These are phyloP conservation scores for Diglossa brunneiventris DNA, from an alignment of 2,113 vertebrate genomes.

Conservation along the genomic window DNA sequence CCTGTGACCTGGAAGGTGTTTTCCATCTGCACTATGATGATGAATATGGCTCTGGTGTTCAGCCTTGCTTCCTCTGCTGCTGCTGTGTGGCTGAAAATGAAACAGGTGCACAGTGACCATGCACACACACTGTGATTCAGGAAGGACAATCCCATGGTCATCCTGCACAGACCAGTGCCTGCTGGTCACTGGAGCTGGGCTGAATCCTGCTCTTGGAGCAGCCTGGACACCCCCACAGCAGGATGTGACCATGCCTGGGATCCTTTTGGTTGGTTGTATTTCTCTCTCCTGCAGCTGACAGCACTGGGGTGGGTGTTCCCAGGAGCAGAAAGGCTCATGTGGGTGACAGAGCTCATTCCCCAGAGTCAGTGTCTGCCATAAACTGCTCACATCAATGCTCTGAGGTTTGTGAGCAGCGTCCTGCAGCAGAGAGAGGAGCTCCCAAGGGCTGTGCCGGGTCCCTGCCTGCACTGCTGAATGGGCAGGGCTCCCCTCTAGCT, in stretches of 20 bases:
- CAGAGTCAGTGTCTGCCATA: not conserved
- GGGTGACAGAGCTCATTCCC: not conserved
- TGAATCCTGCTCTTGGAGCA: not conserved
- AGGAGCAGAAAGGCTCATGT: not conserved
- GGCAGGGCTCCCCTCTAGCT: not conserved
- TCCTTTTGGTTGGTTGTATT: not conserved
- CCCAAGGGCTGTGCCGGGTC: not conserved
- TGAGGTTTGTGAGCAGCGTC: not conserved
- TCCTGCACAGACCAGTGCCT: not conserved
- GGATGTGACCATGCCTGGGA: not conserved
- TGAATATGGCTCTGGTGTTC: not conserved
- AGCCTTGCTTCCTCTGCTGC: not conserved
- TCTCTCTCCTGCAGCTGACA: fast-evolving
- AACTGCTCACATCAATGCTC: fast-evolving
- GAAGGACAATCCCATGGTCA: not conserved
- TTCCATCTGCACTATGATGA: not conserved
- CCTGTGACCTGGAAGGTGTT: not conserved
- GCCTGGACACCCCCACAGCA: not conserved
- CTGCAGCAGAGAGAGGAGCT: not conserved
- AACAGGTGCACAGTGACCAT: not conserved
- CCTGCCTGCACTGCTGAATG: not conserved
- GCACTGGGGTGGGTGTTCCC: not conserved
- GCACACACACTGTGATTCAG: not conserved
- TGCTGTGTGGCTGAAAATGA: not conserved
- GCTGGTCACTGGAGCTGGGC: not conserved